Conservation (phyloP, 2,888 invertebrate species). For the Crepidodera aurea region DNA sequence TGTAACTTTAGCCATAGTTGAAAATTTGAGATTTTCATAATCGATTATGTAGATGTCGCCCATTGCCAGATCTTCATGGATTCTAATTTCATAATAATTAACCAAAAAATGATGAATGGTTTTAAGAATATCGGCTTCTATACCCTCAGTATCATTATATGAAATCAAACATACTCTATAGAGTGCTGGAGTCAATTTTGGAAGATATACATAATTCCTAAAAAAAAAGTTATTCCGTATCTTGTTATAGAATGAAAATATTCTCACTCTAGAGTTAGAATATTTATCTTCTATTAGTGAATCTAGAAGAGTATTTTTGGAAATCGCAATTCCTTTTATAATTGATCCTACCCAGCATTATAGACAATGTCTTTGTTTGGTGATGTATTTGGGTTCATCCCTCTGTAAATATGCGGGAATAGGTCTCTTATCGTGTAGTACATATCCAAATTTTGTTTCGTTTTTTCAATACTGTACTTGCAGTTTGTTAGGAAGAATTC, state of each 20-base stretch:
- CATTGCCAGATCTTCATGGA: slow-evolving; percentile 20
- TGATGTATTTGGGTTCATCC: neutral
- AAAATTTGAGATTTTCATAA: neutral
- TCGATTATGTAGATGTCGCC: slow-evolving; percentile 21
- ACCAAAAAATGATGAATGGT: neutral
- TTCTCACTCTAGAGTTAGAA: no score
- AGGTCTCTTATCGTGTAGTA: slow-evolving; percentile 24
- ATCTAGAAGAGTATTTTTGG: no score
- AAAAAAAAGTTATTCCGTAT: neutral
- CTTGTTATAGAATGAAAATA: no score
- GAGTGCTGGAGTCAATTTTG: slow-evolving; percentile 16
- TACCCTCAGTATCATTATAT: neutral
- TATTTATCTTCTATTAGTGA: no score
- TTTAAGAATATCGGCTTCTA: neutral
- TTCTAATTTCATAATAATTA: slow-evolving; percentile 14
- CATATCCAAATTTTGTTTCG: slow-evolving; percentile 31
- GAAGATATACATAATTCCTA: slow-evolving; percentile 1
- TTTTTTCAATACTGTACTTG: slow-evolving; percentile 22
- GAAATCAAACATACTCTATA: slow-evolving; percentile 4
- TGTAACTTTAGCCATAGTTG: neutral
- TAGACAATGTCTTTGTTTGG: neutral
- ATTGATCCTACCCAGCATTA: slow-evolving; percentile 3
- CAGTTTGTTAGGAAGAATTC: slow-evolving; percentile 17
- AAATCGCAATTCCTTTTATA: no score
- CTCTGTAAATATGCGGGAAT: slow-evolving; percentile 13